Evolutionary conservation across 2,888 invertebrate genomes (phyloP).

Genomic region (Lingula anatina): DNA sequence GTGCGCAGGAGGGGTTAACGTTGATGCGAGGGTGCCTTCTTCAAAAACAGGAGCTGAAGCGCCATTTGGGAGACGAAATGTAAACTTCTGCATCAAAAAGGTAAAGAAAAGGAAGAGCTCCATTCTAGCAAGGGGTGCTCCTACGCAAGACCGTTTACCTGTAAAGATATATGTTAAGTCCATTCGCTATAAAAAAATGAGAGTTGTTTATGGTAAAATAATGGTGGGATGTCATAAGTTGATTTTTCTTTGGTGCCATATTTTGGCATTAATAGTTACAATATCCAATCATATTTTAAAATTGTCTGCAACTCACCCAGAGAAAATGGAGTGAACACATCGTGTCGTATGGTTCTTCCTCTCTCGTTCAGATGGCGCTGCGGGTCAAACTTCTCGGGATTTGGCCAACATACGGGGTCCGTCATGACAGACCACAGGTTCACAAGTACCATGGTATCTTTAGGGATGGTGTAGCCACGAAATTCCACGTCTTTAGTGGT

Average conservation of each 20-base stretch:
- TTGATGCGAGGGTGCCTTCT: too few relatives aligned
- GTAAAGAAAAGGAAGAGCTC: constrained; percentile 21
- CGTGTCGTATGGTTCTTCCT: not conserved
- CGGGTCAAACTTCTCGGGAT: not conserved
- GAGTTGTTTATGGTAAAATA: too few relatives aligned
- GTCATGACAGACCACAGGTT: constrained; percentile 33
- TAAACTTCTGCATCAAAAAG: constrained; percentile 13
- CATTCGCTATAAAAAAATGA: not conserved
- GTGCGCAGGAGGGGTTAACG: too few relatives aligned
- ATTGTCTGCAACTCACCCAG: not conserved
- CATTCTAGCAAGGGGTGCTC: constrained; percentile 15
- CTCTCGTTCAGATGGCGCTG: not conserved
- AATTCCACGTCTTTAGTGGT: constrained; percentile 22
- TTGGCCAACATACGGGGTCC: not conserved
- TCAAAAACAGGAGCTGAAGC: constrained; percentile 7
- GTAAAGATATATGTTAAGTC: not conserved
- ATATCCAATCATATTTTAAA: not conserved
- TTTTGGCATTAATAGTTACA: not conserved
- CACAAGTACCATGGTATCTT: constrained; percentile 28
- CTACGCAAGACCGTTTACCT: constrained; percentile 8
- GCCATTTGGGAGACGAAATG: constrained; percentile 5
- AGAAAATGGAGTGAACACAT: too few relatives aligned
- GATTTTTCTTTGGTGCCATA: too few relatives aligned
- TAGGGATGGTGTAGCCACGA: constrained; percentile 14
- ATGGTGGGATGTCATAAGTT: too few relatives aligned